Evolutionary conservation across 2,888 invertebrate genomes (phyloP).

Genomic region (Pteria penguin): DNA sequence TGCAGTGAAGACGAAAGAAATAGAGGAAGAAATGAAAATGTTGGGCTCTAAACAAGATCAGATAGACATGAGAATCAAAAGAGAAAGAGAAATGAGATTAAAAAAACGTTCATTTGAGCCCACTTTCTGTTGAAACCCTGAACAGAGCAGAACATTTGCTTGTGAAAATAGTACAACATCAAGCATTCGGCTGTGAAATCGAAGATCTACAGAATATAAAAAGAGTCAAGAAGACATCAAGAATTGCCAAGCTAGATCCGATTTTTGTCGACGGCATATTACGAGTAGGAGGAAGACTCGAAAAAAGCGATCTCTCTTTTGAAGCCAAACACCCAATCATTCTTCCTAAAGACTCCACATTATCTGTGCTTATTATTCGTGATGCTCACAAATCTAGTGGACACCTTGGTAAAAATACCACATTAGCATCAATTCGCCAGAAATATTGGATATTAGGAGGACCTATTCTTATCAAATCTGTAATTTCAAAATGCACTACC

Average conservation of each 20-base stretch:
- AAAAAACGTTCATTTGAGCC: too few species aligned
- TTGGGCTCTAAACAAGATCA: not conserved
- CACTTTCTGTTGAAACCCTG: not conserved
- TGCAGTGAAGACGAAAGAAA: not conserved
- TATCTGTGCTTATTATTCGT: not conserved
- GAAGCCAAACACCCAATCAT: slow-evolving; percentile 31
- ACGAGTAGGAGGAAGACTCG: slow-evolving; percentile 28
- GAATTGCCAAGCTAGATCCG: slow-evolving; percentile 9
- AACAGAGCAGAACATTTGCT: slow-evolving; percentile 2
- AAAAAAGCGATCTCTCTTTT: not conserved
- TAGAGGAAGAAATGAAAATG: not conserved
- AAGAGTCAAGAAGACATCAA: not conserved
- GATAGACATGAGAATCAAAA: not conserved
- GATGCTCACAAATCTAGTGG: slow-evolving; percentile 7
- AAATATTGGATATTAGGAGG: slow-evolving; percentile 28
- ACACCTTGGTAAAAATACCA: slow-evolving; percentile 25
- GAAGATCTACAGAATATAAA: not conserved
- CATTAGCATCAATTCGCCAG: slow-evolving; percentile 6
- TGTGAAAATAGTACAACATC: not conserved
- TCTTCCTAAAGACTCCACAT: not conserved
- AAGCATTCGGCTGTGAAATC: not conserved
- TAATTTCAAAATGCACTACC: slow-evolving; percentile 11
- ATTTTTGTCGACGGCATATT: slow-evolving; percentile 16
- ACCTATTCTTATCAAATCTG: not conserved
- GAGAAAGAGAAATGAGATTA: not conserved